phyloP scores from a whole-genome alignment of 1,140 invertebrate species.

The Drosophila pachea region DNA sequence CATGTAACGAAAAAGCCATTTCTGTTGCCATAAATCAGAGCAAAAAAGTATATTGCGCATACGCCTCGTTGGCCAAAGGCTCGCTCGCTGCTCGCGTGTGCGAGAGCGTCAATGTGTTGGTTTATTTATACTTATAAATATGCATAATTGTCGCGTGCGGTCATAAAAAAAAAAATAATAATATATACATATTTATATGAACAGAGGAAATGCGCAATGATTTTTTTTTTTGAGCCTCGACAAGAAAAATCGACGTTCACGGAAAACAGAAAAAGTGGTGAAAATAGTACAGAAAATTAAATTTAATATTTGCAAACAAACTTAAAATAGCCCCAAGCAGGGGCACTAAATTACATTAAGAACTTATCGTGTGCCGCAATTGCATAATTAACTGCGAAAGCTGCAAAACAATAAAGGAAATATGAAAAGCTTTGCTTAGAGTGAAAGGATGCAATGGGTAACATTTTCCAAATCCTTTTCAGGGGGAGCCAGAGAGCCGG shows the following conservation, averaged over 20 bases:
- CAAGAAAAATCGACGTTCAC: not conserved
- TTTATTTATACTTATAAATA: conserved; percentile 67
- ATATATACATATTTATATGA: conserved; percentile 5
- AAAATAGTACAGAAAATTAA: not conserved
- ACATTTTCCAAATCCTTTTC: not conserved
- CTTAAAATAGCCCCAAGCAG: conserved; percentile 29
- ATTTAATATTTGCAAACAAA: conserved; percentile 15
- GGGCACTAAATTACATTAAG: conserved; percentile 36
- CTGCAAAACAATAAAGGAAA: conserved; percentile 11
- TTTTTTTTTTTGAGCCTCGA: conserved; percentile 1
- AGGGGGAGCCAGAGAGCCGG: too few species aligned
- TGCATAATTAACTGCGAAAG: conserved; percentile 30
- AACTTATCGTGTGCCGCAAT: conserved; percentile 34
- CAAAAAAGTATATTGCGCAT: conserved; percentile 55
- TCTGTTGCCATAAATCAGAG: conserved; percentile 5
- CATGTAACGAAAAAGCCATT: conserved; percentile 5
- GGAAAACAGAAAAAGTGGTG: conserved; percentile 25
- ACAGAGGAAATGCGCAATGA: conserved; percentile 19
- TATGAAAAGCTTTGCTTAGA: not conserved
- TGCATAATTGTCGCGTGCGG: conserved; percentile 71
- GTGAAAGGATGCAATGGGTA: not conserved
- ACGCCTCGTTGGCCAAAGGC: conserved; percentile 61
- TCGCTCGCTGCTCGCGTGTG: conserved; percentile 14
- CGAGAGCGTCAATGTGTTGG: conserved; percentile 9
- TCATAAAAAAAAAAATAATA: conserved; percentile 30